Conservation (phyloP, 2,113 vertebrate species). For the Terrapene triunguis region DNA sequence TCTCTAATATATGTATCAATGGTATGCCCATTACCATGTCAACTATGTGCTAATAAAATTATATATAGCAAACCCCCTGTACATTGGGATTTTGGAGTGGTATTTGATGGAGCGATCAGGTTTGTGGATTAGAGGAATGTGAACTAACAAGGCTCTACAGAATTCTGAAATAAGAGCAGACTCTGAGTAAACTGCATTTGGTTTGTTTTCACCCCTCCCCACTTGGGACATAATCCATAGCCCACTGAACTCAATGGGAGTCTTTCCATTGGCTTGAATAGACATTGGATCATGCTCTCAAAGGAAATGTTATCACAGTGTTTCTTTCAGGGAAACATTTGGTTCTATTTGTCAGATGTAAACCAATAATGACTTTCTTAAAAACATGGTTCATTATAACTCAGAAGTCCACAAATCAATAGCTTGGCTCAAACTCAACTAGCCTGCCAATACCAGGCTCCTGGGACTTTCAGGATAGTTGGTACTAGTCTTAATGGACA, state of each 20-base stretch:
- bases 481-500: conserved; percentile 15
- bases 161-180: not conserved
- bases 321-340: not conserved
- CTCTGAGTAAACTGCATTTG: not conserved
- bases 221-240: not conserved
- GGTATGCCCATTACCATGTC: conserved; percentile 24
- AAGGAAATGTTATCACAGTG: not conserved
- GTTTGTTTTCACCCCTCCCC: not conserved
- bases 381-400: not conserved
- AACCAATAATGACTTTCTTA: conserved; percentile 27
- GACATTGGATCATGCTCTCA: not conserved
- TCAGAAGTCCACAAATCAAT: conserved; percentile 39
- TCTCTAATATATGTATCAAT: not conserved
- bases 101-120: not conserved
- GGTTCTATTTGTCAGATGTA: not conserved
- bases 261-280: not conserved
- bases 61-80: not conserved
- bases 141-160: not conserved
- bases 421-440: not conserved
- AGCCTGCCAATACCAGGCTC: not conserved
- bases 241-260: not conserved
- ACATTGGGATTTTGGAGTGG: not conserved
- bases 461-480: conserved; percentile 22
- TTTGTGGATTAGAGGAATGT: not conserved
- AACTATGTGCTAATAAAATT: not conserved